Percentiles rank a stretch among this genome's conserved stretches.
phyloP scores from a whole-genome alignment of 2,888 invertebrate genomes.

The Nephrotoma appendiculata region DNA sequence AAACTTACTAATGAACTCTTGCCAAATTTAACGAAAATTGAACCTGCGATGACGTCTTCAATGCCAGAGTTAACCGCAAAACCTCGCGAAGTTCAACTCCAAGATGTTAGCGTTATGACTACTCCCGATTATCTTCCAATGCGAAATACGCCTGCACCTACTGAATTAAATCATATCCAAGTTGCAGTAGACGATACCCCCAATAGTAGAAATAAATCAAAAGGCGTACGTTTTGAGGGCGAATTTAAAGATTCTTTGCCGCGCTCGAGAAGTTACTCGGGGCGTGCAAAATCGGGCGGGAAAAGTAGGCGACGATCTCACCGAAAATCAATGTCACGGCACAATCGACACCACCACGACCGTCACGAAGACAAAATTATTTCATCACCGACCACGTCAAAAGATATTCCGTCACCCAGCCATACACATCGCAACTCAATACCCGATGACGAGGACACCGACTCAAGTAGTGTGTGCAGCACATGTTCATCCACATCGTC shows the following conservation, averaged over 20 bases:
- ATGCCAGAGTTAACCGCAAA: constrained; percentile 41
- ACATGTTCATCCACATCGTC: constrained; percentile 81
- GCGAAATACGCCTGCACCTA: neutral
- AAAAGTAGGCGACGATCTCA: constrained; percentile 21
- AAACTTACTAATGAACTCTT: constrained; percentile 31
- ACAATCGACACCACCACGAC: constrained; percentile 1
- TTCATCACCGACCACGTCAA: neutral
- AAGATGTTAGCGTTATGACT: constrained; percentile 21
- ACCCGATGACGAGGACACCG: constrained; percentile 36
- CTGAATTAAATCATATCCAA: neutral
- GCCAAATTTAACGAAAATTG: constrained; percentile 39
- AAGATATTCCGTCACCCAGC: neutral
- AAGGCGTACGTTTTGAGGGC: constrained; percentile 31
- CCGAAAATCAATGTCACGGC: neutral
- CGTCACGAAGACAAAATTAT: constrained; percentile 19
- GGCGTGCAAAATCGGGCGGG: constrained; percentile 23
- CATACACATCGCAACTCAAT: constrained; percentile 19
- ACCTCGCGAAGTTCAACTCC: constrained; percentile 19
- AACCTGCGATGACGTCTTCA: constrained; percentile 36
- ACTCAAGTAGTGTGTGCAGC: constrained; percentile 70
- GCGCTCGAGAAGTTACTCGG: constrained; percentile 39
- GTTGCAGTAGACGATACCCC: neutral
- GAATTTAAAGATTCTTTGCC: constrained; percentile 32
- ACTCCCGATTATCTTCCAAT: constrained; percentile 7
- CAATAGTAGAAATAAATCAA: constrained; percentile 5